Conservation (phyloP, 1,140 invertebrate species). For the Drosophila pachea region DNA sequence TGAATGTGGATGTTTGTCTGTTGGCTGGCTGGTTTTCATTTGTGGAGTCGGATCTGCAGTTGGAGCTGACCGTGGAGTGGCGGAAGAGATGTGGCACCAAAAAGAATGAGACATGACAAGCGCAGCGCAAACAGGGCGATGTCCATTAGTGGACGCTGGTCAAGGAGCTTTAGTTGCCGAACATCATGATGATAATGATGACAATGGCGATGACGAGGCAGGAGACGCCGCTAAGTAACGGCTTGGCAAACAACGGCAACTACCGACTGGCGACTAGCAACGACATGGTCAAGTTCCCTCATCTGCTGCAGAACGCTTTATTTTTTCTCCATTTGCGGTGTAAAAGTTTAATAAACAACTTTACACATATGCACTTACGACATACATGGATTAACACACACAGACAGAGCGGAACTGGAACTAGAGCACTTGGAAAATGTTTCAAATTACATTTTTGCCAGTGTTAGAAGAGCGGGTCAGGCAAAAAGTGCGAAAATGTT, state of each 20-base stretch:
- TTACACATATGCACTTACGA: slow-evolving; percentile 40
- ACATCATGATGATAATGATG: slow-evolving; percentile 28
- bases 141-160: slow-evolving; percentile 54
- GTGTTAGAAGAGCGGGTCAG: slow-evolving; percentile 38
- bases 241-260: slow-evolving; percentile 69
- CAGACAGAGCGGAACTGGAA: slow-evolving; percentile 32
- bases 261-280: slow-evolving; percentile 26
- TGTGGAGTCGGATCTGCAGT: slow-evolving; percentile 16
- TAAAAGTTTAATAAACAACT: slow-evolving; percentile 70
- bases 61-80: slow-evolving; percentile 10
- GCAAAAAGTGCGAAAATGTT: slow-evolving; percentile 68
- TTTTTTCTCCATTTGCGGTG: slow-evolving; percentile 48
- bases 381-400: slow-evolving; percentile 17
- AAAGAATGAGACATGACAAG: slow-evolving; percentile 66
- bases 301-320: slow-evolving; percentile 19
- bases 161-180: slow-evolving; percentile 46
- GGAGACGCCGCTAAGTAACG: slow-evolving; percentile 50
- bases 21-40: slow-evolving; percentile 1
- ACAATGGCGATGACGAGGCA: slow-evolving; percentile 6
- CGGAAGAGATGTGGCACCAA: slow-evolving; percentile 59
- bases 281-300: slow-evolving; percentile 70
- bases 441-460: slow-evolving; percentile 66
- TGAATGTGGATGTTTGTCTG: slow-evolving; percentile 58
- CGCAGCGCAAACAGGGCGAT: slow-evolving; percentile 44
- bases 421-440: slow-evolving; percentile 70